phyloP scores from a whole-genome alignment of 2,888 invertebrate genomes.

The Mythimna loreyi region DNA sequence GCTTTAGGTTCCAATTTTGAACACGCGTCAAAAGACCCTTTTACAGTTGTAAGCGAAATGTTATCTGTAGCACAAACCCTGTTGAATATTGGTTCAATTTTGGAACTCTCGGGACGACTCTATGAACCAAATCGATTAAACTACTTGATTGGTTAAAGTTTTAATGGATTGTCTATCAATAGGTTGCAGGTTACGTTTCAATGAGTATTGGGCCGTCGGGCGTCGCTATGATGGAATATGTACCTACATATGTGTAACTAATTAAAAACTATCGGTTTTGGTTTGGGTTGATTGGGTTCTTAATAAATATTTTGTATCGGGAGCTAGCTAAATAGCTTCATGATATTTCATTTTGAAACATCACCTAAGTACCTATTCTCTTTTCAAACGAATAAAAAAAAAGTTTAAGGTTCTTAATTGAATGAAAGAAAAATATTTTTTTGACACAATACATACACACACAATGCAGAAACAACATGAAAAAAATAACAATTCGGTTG shows the following conservation, averaged over 20 bases:
- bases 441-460: too few species aligned
- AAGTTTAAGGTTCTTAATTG: too few species aligned
- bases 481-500: too few species aligned
- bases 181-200: constrained; percentile 11
- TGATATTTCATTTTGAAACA: too few species aligned
- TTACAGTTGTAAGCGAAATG: background rate
- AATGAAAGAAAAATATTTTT: too few species aligned
- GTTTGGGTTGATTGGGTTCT: background rate
- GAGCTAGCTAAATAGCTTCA: background rate
- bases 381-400: too few species aligned
- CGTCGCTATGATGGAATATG: background rate
- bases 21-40: background rate
- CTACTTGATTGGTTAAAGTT: constrained; percentile 25
- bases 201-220: background rate
- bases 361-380: too few species aligned
- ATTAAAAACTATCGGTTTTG: background rate
- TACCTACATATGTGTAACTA: background rate
- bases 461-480: too few species aligned
- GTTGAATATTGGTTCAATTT: constrained; percentile 21
- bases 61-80: constrained; percentile 12
- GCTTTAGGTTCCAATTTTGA: background rate
- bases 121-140: constrained; percentile 18
- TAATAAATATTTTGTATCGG: background rate
- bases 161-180: constrained; percentile 22
- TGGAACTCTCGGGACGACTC: constrained; percentile 7